Evolutionary conservation across 2,113 vertebrate genomes (phyloP).

Genomic region (Paraplagusia blochii): DNA sequence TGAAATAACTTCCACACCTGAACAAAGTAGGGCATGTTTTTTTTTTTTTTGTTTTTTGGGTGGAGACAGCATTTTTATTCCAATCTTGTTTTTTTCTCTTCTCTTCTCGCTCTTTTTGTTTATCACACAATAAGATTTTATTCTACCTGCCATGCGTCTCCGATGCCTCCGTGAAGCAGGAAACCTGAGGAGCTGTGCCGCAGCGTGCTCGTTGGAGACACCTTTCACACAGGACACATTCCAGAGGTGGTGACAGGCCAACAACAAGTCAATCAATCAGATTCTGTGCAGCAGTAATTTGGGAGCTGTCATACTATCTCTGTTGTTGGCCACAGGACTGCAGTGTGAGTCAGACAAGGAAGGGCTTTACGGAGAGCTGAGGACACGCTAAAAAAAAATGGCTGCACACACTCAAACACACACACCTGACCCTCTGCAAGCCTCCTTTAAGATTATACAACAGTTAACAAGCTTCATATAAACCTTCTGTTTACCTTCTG

Average conservation of each 20-base stretch:
- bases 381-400: not conserved
- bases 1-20: slow-evolving; percentile 64
- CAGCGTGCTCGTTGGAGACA: slow-evolving; percentile 57
- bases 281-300: slow-evolving; percentile 43
- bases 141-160: slow-evolving; percentile 33
- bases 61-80: slow-evolving; percentile 17
- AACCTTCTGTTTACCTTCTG: too few species aligned
- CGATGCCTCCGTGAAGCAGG: slow-evolving; percentile 16
- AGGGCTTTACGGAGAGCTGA: slow-evolving; percentile 26
- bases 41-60: slow-evolving; percentile 31
- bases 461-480: not conserved
- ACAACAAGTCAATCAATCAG: slow-evolving; percentile 69
- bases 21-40: slow-evolving; percentile 52
- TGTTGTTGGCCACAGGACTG: slow-evolving; percentile 53
- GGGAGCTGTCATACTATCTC: slow-evolving; percentile 61
- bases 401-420: not conserved
- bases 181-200: slow-evolving; percentile 62
- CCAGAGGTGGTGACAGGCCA: slow-evolving; percentile 53
- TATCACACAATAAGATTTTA: slow-evolving; percentile 47
- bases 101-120: slow-evolving; percentile 6
- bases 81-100: slow-evolving; percentile 9
- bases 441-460: not conserved
- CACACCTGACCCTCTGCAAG: not conserved
- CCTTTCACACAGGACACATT: slow-evolving; percentile 60
- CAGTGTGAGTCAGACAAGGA: slow-evolving; percentile 18